These are phyloP conservation scores for Sorex araneus DNA, from an alignment of 2,113 vertebrate genomes.

Conservation along the genomic window DNA sequence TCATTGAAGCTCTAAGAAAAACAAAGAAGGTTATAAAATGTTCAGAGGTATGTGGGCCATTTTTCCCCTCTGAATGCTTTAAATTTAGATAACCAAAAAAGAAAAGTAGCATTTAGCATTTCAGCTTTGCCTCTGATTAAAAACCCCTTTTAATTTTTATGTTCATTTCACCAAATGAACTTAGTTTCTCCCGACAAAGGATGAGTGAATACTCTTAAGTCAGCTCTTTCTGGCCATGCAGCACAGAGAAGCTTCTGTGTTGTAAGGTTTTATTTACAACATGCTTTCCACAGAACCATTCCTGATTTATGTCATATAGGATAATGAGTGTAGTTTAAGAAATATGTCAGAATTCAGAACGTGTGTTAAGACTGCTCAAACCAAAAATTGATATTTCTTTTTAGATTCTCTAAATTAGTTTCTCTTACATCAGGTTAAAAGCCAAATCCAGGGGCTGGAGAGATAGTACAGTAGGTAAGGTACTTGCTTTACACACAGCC, in stretches of 20 bases:
- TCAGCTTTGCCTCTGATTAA: constrained; percentile 16
- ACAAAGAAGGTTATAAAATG: constrained; percentile 40
- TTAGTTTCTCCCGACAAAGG: constrained; percentile 10
- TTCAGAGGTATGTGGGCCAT: not conserved
- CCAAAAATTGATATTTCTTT: not conserved
- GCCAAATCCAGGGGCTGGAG: too few relatives aligned
- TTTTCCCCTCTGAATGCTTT: constrained; percentile 50
- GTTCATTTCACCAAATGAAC: not conserved
- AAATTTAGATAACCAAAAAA: not conserved
- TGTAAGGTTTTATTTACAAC: not conserved
- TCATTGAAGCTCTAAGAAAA: not conserved
- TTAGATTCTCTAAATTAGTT: constrained; percentile 23
- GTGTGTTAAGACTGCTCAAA: not conserved
- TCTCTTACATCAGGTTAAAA: not conserved
- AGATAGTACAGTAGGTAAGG: too few relatives aligned
- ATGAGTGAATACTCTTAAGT: not conserved
- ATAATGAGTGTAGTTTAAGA: not conserved
- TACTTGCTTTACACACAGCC: too few relatives aligned
- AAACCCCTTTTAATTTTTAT: constrained; percentile 39
- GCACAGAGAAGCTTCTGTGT: too few relatives aligned
- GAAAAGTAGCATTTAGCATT: not conserved
- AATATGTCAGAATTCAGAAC: constrained; percentile 28
- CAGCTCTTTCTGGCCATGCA: not conserved
- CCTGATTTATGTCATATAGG: not conserved
- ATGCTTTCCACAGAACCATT: not conserved